Base-by-base conservation (phyloP, 1,140 invertebrate species). In the Calycopis cecrops region DNA sequence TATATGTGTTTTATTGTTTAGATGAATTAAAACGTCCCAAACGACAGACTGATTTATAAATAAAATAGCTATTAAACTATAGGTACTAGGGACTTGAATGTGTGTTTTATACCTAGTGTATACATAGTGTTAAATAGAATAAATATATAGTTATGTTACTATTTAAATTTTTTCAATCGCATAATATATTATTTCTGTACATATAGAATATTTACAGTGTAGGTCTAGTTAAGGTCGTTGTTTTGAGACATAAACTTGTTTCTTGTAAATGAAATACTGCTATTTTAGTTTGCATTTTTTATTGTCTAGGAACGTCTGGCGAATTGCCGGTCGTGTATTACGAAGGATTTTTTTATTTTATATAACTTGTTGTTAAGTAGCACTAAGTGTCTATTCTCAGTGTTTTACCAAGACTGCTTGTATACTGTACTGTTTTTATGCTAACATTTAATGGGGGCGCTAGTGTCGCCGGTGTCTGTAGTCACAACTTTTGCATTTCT, bases 231-330 rank as follows among this genome's bases (percentile, higher is more conserved):
- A 60, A 81, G 73, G 65, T 67, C 62, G 75, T 86, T 82, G 78
- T 86, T 86, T 67, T 79, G 76, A 82, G 71, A 77, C 69, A 76
- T 49, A 34, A 66, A 82, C 67, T 81, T 79, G 77, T 82, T 85
- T 82, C 80, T 81, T 84, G 79, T 84, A 81, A 80, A 84, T 78
- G 71, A 74, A 84, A 82, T 85, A 81, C 81, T 82, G 71, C 79
- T 86, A 79, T 85, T 85, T 84, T 85, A 83, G 79, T 82, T 86
- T 85, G 83, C 83, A 86, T 86, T 86, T 86, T 86, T 79, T 87
- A 87, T 76, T 49, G 66, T 76, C 62, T 84, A 86, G 77, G 21
- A 28, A 67, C 57, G 73, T 72, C 62, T 62, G 71, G 80, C 71
- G 69, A 57, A 18, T 74, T 68, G 68, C 60, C 48, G 67, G 76